Base-by-base conservation (phyloP, 2,113 vertebrate species). In the Petroica traversi region DNA sequence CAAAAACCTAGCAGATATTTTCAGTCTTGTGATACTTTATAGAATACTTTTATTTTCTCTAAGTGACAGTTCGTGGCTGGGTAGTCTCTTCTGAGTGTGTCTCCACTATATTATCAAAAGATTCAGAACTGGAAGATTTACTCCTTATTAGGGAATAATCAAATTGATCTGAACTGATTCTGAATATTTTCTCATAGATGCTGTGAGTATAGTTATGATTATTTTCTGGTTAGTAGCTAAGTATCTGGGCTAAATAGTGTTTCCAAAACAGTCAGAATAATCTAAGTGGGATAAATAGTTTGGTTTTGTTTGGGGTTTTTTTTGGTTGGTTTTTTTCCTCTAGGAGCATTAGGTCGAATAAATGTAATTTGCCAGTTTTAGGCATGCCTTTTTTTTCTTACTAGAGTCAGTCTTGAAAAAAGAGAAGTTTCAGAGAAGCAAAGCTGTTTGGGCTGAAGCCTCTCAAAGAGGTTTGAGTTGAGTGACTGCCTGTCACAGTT, bases 271-370 rank as follows among this genome's bases (percentile, higher is more conserved):
- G 4, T 1, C 11, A 20, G 25, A 48, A 8, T 31, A 72, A 83
- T 79, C 26, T 68, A 48, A 40, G 12, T 54, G 8, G 46, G 18
- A 62, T 48, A 74, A 74, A 54, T 19, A 14, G 5, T 67, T 54
- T 28, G 26, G 5, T 11, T 57, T 85, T 48, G 1, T 49, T 48
- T 38, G 9, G 8, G 0, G 0, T 4, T 62, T 40, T 33, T 36
- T 86, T 86, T 36, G 1, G 7, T 59, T 28, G 15, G 1, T 14
- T 51, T 43, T 80, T 28, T 22, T 11, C 7, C 8, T 89, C 12
- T n/a, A 45, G 10, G 20, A 72, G 5, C 23, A 33, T 59, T 59
- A 34, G 22, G 15, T 29, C 9, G 7, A n/a, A 51, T 49, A 34
- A 66, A 84, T 77, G 10, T 19, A 72, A 12, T 54, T 41, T 77